Evolutionary conservation across 2,888 invertebrate species (phyloP).

Genomic region (Adelphocoris suturalis): DNA sequence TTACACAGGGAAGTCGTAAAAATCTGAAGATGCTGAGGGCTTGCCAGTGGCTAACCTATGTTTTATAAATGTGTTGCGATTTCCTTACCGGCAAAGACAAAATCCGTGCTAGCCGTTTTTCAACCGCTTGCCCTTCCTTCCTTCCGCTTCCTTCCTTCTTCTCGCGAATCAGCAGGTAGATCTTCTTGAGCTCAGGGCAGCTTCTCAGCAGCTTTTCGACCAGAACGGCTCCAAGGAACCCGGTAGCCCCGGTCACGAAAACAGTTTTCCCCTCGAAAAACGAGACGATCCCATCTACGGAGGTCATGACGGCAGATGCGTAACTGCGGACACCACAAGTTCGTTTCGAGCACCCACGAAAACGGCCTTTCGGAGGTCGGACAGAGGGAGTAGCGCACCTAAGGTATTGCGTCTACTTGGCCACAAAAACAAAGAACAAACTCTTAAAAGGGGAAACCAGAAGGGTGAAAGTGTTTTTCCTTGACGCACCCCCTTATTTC

Average conservation of each 20-base stretch:
- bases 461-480: conserved; percentile 15
- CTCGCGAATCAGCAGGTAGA: conserved; percentile 81
- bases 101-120: conserved; percentile 81
- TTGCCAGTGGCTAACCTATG: too few relatives aligned
- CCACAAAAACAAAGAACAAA: neutral
- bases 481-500: conserved; percentile 14
- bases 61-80: too few relatives aligned
- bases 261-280: conserved; percentile 79
- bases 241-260: conserved; percentile 94
- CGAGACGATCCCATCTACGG: conserved; percentile 72
- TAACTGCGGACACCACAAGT: neutral
- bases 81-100: conserved; percentile 81
- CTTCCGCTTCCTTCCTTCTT: conserved; percentile 83
- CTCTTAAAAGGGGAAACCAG: neutral
- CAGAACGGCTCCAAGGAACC: conserved; percentile 78
- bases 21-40: too few relatives aligned
- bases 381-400: neutral
- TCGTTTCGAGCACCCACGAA: neutral
- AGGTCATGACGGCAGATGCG: neutral
- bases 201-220: conserved; percentile 76
- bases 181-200: conserved; percentile 80
- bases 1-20: too few relatives aligned
- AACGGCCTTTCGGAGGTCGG: neutral
- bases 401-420: neutral
- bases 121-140: conserved; percentile 79